phyloP scores from a whole-genome alignment of 2,113 vertebrate species.

The Jaculus jaculus region DNA sequence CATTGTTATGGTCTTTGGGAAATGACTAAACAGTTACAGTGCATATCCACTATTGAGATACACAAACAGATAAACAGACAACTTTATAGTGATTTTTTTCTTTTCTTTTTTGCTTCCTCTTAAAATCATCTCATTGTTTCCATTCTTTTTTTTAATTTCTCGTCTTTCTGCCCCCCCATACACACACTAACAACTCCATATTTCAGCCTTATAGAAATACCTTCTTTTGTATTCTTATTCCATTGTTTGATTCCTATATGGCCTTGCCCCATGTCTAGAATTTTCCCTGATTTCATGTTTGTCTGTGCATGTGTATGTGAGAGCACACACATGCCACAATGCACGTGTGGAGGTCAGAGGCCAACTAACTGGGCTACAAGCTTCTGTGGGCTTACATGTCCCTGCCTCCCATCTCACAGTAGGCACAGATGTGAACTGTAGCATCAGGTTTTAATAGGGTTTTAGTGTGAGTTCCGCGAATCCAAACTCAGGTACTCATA shows the following conservation, averaged over 20 bases:
- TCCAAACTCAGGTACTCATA: too few relatives aligned
- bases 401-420: too few relatives aligned
- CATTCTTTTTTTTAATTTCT: not conserved
- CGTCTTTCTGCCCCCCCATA: not conserved
- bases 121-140: not conserved
- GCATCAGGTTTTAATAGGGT: too few relatives aligned
- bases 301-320: too few relatives aligned
- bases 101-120: not conserved
- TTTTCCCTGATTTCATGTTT: not conserved
- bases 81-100: not conserved
- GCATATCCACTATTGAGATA: not conserved
- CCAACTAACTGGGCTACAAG: too few relatives aligned
- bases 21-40: not conserved
- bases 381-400: too few relatives aligned
- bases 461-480: too few relatives aligned
- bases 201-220: slow-evolving; percentile 22
- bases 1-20: not conserved
- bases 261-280: not conserved
- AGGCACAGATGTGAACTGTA: too few relatives aligned
- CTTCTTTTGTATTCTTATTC: not conserved
- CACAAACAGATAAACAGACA: not conserved
- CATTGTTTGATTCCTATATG: not conserved
- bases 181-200: not conserved
- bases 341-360: too few relatives aligned
- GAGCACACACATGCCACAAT: too few relatives aligned